A percentile compares a stretch with the other conserved stretches of the same genome.
These are phyloP conservation scores for Drosophila hamatofila DNA, from an alignment of 2,888 invertebrate genomes.

Conservation along the genomic window DNA sequence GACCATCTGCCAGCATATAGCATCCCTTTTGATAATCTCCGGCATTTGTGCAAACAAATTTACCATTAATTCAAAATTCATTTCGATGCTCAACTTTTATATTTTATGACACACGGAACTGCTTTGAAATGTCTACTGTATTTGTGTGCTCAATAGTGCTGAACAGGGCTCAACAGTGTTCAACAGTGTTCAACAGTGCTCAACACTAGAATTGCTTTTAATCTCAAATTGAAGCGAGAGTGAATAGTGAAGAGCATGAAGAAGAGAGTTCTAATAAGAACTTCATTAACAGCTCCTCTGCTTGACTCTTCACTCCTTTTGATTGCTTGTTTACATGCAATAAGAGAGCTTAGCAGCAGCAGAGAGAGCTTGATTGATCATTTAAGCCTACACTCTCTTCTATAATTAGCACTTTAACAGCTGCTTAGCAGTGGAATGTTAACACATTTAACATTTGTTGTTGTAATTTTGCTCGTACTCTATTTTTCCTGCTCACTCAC, in stretches of 20 bases:
- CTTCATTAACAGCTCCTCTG: too few species aligned
- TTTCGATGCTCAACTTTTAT: constrained; percentile 3
- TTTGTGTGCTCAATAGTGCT: background rate
- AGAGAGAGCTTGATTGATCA: background rate
- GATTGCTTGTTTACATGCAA: background rate
- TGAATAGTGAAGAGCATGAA: background rate
- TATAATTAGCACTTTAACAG: background rate
- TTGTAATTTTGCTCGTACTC: background rate
- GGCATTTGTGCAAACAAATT: too few species aligned
- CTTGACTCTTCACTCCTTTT: background rate
- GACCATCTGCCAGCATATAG: constrained; percentile 30
- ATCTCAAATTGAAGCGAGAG: background rate
- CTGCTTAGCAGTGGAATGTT: background rate
- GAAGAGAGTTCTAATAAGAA: background rate
- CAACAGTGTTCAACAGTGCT: constrained; percentile 1
- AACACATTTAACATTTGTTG: background rate
- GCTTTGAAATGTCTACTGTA: constrained; percentile 8
- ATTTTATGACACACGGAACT: background rate
- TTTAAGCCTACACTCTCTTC: background rate
- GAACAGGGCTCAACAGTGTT: background rate
- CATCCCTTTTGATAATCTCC: constrained; percentile 18
- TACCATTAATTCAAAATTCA: too few species aligned
- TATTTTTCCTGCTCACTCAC: background rate
- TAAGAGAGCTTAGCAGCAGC: background rate
- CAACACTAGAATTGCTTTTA: too few species aligned